Evolutionary conservation across 2,888 invertebrate genomes (phyloP), one percentile per base, ranked within the genome.

Genomic region (Lasioglossum marginatum): DNA sequence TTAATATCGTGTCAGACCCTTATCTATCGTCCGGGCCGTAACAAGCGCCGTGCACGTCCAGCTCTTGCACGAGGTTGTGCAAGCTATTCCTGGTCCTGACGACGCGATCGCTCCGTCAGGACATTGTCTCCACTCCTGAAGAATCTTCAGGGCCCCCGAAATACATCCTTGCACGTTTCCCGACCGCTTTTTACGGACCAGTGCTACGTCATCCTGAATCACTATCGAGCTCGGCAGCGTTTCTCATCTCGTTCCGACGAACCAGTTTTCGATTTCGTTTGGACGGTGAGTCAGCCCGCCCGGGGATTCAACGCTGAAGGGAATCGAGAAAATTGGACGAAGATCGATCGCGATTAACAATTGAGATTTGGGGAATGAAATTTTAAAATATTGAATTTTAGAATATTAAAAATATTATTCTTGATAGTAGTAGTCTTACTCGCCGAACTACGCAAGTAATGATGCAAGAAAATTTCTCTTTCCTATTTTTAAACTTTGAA

Each of bases 181-280:
- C 63, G 48, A 6, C 60, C 66, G 48, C 77, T 83, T 68, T 83
- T 85, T 80, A 60, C 83, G n/a, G 23, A 2, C 73, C 34, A 12
- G 10, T 31, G 52, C 85, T 80, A 68, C 81, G 81, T 84, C 86
- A 81, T 19, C 37, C 68, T 63, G 75, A 80, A 79, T 76, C 83
- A 75, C 43, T 63, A 43, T 71, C 63, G 45, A 19, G 16, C 60
- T 31, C 27, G 16, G 74, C 57, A 27, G 52, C 76, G 72, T 83
- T 81, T 80, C 77, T 72, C 77, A 76, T 75, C 71, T 80, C 60
- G 63, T 87, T 68, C 73, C 71, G 70, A 74, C 37, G 52, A 84
- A 82, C 86, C 79, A 79, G 82, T 89, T 89, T 89, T 89, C 87
- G 70, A 73, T 88, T 82, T 82, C 80, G 78, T 83, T 83, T 19